Evolutionary conservation across 2,888 invertebrate species (phyloP), one percentile per base, ranked within the genome.

Genomic region (Eristalinus aeneus): DNA sequence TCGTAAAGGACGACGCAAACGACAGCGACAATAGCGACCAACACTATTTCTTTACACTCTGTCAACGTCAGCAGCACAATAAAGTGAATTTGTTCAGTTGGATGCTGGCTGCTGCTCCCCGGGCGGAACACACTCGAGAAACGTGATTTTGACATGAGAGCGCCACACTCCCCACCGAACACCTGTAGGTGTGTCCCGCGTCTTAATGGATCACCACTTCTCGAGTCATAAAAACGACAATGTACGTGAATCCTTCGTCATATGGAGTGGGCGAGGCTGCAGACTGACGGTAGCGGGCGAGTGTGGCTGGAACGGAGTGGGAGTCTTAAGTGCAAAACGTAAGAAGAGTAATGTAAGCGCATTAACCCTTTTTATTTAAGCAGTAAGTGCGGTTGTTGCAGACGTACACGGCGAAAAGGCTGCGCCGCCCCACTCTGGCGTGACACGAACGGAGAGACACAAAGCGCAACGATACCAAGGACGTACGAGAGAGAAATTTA

Each of bases 151-250:
- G 81, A 85, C 71, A 65, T 69, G 79, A 69, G 65, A 63, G 71
- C 56, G 56, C 22, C 23, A 27, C 23, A 23, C 23, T 12, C 23
- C 31, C 58, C 65, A 56, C 20, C n/a, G 27, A 22, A 39, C 73
- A 69, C 78, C 79, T 64, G 64, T 68, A 77, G 76, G 75, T 67
- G 68, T 76, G 75, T 85, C 69, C 76, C 76, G 23, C 58, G 63
- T 68, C 73, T 73, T 85, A 85, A 85, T 85, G 85, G 85, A 85
- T 85, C 85, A 81, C 85, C 85, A 85, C 85, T 85, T 85, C 74
- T 80, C 46, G 67, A 23, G 67, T 64, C 76, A 76, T 85, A 85
- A 85, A 76, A 71, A 76, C 85, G 81, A 85, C 76, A 81, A 85
- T 85, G 85, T 80, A 81, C 72, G 54, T 68, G 72, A 71, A 85